A percentile compares a stretch with the other conserved stretches of the same genome.
Conservation (phyloP, 1,140 invertebrate species). For the Gryllus bimaculatus region DNA sequence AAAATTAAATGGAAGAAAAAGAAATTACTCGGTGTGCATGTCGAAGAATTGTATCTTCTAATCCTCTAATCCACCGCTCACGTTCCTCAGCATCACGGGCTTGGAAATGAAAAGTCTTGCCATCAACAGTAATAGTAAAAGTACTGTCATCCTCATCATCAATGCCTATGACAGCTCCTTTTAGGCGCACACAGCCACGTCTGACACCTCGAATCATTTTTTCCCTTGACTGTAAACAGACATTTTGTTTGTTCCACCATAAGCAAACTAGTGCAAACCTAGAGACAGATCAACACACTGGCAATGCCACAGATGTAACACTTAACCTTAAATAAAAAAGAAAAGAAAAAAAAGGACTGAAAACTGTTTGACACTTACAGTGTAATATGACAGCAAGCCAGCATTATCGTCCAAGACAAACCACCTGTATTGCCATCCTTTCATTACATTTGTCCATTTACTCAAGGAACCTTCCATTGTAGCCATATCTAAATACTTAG, state of each 20-base stretch:
- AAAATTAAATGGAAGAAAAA: slow-evolving; percentile 24
- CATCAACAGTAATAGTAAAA: slow-evolving; percentile 97
- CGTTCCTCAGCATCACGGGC: slow-evolving; percentile 87
- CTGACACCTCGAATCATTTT: slow-evolving; percentile 96
- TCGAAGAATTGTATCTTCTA: slow-evolving; percentile 87
- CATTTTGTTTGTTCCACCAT: not conserved
- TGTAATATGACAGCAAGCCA: slow-evolving; percentile 92
- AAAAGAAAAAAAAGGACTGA: slow-evolving; percentile 14
- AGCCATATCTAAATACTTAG: slow-evolving; percentile 34
- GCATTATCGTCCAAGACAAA: slow-evolving; percentile 96
- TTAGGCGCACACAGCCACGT: slow-evolving; percentile 86
- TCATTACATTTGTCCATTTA: slow-evolving; percentile 99
- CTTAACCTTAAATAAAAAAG: not conserved
- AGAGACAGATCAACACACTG: slow-evolving; percentile 4
- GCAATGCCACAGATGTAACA: not conserved
- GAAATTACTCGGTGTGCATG: slow-evolving; percentile 53
- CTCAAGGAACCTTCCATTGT: slow-evolving; percentile 95
- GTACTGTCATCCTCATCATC: slow-evolving; percentile 98
- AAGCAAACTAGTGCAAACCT: not conserved
- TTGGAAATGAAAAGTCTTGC: slow-evolving; percentile 99
- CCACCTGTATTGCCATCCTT: slow-evolving; percentile 99
- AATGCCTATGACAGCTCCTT: slow-evolving; percentile 94
- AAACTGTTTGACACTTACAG: slow-evolving; percentile 54
- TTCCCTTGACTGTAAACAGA: slow-evolving; percentile 80
- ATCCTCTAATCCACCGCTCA: slow-evolving; percentile 87